Evolutionary conservation across 2,888 invertebrate genomes (phyloP).

Genomic region (Meliscaeva auricollis): DNA sequence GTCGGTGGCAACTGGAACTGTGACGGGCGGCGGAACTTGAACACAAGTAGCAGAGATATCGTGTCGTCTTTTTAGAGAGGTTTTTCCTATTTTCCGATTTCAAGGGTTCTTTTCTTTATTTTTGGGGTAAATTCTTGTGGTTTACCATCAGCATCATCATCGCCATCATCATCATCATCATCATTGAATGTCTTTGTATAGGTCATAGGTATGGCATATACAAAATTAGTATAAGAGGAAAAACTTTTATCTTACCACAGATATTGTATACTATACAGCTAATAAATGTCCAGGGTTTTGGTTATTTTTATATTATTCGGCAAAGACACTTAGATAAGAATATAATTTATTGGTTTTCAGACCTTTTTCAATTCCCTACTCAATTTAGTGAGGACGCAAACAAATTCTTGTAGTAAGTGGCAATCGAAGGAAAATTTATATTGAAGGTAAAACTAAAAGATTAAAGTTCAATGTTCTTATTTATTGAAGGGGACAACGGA

Average conservation of each 20-base stretch:
- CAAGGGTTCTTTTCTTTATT: constrained; percentile 1
- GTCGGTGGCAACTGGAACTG: background rate
- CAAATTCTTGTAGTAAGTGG: constrained; percentile 10
- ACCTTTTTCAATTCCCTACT: constrained; percentile 24
- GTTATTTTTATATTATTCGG: constrained; percentile 26
- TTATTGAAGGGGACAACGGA: background rate
- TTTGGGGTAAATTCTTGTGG: background rate
- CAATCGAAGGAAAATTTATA: background rate
- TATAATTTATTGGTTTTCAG: constrained; percentile 25
- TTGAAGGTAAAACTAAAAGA: constrained; percentile 14
- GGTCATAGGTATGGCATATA: background rate
- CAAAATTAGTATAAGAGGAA: constrained; percentile 5
- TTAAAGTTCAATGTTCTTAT: constrained; percentile 9
- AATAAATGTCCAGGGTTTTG: constrained; percentile 11
- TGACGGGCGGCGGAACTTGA: background rate
- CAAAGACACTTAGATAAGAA: constrained; percentile 9
- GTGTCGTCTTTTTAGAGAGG: background rate
- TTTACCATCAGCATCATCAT: background rate
- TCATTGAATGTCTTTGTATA: background rate
- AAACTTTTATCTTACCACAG: constrained; percentile 17
- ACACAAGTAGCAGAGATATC: background rate
- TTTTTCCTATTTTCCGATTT: background rate
- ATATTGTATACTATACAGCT: background rate
- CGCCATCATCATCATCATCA: background rate
- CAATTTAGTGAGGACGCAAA: background rate